These are phyloP conservation scores for Drosophila gaucha DNA, from an alignment of 2,888 invertebrate species.

Conservation along the genomic window DNA sequence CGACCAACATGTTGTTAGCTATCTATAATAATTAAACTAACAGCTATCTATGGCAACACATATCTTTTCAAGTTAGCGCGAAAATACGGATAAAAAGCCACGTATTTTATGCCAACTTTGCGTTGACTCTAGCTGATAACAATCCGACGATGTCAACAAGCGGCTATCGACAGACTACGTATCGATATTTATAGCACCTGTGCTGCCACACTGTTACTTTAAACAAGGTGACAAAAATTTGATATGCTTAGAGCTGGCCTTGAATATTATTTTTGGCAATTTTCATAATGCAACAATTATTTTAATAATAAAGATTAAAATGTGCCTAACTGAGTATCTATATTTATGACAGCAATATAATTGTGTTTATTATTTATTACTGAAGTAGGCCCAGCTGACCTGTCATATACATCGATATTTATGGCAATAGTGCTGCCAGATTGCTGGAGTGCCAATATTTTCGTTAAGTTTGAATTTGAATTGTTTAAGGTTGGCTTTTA, in stretches of 20 bases:
- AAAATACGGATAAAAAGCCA: constrained; percentile 48
- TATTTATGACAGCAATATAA: too few relatives aligned
- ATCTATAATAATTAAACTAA: constrained; percentile 6
- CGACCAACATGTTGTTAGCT: constrained; percentile 45
- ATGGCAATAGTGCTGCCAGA: constrained; percentile 28
- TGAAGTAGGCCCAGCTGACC: too few relatives aligned
- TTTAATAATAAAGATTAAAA: too few relatives aligned
- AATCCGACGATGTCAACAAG: constrained; percentile 27
- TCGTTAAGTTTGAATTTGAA: constrained; percentile 15
- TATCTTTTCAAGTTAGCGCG: constrained; percentile 48
- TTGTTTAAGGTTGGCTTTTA: background rate
- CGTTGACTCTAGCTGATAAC: constrained; percentile 52
- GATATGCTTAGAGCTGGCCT: too few relatives aligned
- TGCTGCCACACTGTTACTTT: too few relatives aligned
- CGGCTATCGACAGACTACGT: constrained; percentile 14
- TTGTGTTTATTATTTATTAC: too few relatives aligned
- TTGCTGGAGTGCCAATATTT: background rate
- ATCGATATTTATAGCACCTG: constrained; percentile 28
- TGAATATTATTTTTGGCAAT: too few relatives aligned
- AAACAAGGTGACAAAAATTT: too few relatives aligned
- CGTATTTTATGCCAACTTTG: constrained; percentile 57
- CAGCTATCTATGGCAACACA: constrained; percentile 56
- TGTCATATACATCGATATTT: too few relatives aligned
- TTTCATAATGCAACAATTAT: too few relatives aligned
- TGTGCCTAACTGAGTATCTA: too few relatives aligned